A percentile compares a stretch with the other conserved stretches of the same genome.
Evolutionary conservation across 2,797 vertebrate genomes (phyloP).

Genomic region (Manis crassicaudata): DNA sequence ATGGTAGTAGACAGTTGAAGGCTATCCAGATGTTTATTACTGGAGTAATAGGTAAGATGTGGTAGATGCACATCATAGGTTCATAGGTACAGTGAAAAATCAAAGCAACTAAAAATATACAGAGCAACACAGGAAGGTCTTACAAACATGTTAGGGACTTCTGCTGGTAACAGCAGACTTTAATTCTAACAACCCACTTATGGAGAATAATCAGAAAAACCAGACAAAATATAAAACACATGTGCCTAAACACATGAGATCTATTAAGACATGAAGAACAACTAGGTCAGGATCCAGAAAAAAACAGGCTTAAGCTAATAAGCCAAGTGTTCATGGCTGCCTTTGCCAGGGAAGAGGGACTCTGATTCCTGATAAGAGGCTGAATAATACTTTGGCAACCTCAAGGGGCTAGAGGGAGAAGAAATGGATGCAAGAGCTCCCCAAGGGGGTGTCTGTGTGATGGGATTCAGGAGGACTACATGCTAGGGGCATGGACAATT

Average conservation of each 20-base stretch:
- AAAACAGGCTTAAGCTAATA: background rate
- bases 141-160: background rate
- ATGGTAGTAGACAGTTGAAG: background rate
- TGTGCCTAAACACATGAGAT: background rate
- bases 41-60: background rate
- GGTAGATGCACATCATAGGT: too few relatives aligned
- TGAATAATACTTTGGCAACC: background rate
- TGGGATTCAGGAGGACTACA: background rate
- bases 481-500: background rate
- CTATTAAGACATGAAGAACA: background rate
- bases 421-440: background rate
- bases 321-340: background rate
- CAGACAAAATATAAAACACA: background rate
- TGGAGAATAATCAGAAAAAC: background rate
- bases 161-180: background rate
- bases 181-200: slow-evolving; percentile 2
- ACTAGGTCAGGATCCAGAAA: background rate
- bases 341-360: background rate
- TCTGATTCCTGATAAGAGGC: background rate
- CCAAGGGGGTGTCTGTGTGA: background rate
- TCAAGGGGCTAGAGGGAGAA: background rate
- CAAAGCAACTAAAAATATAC: background rate
- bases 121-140: background rate
- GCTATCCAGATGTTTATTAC: background rate
- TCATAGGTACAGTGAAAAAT: background rate